Conservation (phyloP, 2,888 invertebrate genomes). For the Epinotia nisella region DNA sequence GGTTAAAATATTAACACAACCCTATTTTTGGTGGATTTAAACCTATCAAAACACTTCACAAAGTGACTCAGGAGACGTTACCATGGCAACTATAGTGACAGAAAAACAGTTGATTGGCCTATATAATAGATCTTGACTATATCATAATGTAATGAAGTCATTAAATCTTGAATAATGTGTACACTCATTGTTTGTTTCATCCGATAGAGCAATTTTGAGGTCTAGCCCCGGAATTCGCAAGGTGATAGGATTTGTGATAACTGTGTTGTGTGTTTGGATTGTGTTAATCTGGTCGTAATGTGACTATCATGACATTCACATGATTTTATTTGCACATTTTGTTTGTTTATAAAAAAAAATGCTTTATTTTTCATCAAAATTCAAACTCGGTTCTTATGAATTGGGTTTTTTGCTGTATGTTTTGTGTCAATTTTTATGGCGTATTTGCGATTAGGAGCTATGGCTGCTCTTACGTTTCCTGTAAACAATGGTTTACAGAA, state of each 20-base stretch:
- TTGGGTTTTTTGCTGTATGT: neutral
- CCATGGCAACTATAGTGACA: too few relatives aligned
- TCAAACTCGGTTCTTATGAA: neutral
- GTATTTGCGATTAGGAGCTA: too few relatives aligned
- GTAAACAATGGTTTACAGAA: too few relatives aligned
- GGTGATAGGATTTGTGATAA: conserved; percentile 14
- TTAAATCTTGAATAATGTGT: neutral
- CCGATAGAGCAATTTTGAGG: neutral
- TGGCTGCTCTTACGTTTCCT: too few relatives aligned
- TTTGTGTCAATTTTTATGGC: too few relatives aligned
- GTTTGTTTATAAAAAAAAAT: neutral
- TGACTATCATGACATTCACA: conserved; percentile 18
- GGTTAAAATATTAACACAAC: too few relatives aligned
- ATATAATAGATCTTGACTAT: too few relatives aligned
- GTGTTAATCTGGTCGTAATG: conserved; percentile 33
- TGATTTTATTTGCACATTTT: conserved; percentile 15
- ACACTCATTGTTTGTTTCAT: neutral
- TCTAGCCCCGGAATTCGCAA: neutral
- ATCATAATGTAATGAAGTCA: neutral
- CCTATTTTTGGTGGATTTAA: too few relatives aligned
- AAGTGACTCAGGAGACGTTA: too few relatives aligned
- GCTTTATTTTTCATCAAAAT: neutral
- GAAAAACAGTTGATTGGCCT: too few relatives aligned
- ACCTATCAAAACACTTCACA: too few relatives aligned
- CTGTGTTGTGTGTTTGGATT: conserved; percentile 30